These are phyloP conservation scores for Muntiacus reevesi DNA, from an alignment of 2,113 vertebrate species.

Conservation along the genomic window DNA sequence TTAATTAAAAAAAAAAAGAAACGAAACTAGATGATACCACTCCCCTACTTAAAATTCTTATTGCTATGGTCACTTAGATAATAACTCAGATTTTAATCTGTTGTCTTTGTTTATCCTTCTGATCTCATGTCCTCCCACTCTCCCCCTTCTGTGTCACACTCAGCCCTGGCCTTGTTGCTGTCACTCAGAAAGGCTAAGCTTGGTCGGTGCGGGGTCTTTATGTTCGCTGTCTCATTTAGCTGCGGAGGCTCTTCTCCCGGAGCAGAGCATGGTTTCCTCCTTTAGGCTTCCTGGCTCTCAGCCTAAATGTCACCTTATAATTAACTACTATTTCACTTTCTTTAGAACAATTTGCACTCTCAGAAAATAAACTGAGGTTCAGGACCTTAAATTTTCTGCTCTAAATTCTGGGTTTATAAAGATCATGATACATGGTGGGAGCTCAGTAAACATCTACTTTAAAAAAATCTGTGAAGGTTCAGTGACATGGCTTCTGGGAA, in stretches of 20 bases:
- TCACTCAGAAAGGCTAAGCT: background rate
- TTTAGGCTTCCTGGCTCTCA: background rate
- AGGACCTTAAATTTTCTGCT: background rate
- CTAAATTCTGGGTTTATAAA: background rate
- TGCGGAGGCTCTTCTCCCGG: background rate
- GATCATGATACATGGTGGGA: background rate
- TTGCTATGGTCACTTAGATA: background rate
- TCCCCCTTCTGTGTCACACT: background rate
- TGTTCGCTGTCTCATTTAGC: background rate
- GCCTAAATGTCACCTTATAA: background rate
- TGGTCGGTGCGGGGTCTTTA: background rate
- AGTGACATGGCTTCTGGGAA: background rate
- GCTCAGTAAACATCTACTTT: background rate
- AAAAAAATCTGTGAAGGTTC: background rate
- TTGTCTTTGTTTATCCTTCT: background rate
- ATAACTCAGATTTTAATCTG: background rate
- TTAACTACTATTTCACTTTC: background rate
- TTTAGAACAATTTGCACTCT: background rate
- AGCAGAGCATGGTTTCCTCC: background rate
- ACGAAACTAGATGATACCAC: background rate
- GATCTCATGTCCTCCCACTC: background rate
- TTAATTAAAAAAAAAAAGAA: background rate
- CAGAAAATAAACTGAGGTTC: background rate
- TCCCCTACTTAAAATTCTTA: background rate
- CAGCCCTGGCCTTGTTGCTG: background rate